These are phyloP conservation scores for Cheilinus undulatus DNA, from an alignment of 2,113 vertebrate genomes.

Conservation along the genomic window DNA sequence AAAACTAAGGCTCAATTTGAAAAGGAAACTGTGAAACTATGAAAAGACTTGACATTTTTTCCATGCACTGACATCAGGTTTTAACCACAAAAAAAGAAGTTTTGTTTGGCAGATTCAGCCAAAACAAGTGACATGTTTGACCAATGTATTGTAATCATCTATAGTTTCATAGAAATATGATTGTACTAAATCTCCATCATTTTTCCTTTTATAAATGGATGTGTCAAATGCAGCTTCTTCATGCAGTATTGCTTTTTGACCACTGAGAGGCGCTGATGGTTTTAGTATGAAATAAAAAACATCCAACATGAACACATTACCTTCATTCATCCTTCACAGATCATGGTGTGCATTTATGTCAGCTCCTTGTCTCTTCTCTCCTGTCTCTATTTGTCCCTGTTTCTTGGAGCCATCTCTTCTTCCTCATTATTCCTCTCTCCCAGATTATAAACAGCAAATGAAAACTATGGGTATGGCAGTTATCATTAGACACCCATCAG, in stretches of 20 bases:
- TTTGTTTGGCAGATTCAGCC: not conserved
- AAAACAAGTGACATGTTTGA: not conserved
- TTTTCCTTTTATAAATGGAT: constrained; percentile 8
- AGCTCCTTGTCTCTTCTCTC: not conserved
- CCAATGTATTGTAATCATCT: not conserved
- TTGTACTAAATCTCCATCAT: constrained; percentile 18
- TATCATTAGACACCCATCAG: not conserved
- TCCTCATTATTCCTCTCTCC: too few species aligned
- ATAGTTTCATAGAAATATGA: not conserved
- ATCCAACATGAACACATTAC: constrained; percentile 25
- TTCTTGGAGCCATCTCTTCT: not conserved
- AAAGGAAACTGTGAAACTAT: not conserved
- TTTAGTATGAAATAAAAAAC: constrained; percentile 49
- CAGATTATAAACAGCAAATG: not conserved
- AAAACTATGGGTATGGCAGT: not conserved
- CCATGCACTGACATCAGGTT: constrained; percentile 16
- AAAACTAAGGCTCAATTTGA: constrained; percentile 13
- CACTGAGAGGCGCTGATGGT: constrained; percentile 64
- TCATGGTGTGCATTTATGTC: constrained; percentile 15
- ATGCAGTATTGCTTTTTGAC: constrained; percentile 48
- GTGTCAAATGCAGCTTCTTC: not conserved
- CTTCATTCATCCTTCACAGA: constrained; percentile 61
- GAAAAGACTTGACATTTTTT: not conserved
- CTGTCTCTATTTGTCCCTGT: not conserved
- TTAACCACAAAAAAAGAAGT: not conserved